Evolutionary conservation across 2,888 invertebrate genomes (phyloP), one percentile per base, ranked within the genome.

Genomic region (Automeris io): DNA sequence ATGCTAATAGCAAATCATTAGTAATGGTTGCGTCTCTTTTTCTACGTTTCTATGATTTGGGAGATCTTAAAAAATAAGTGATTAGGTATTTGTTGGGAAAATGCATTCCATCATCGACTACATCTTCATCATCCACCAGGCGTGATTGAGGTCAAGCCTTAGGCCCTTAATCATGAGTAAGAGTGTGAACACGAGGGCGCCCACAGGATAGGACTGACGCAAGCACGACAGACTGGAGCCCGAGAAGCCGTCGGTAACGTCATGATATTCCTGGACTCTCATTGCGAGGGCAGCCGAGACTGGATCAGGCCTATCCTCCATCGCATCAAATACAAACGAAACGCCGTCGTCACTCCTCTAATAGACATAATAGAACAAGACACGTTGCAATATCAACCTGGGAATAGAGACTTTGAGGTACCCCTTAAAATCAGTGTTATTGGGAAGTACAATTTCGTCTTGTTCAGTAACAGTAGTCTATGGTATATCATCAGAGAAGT

Each of bases 221-320:
- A 94, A 41, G 97, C 97, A 1, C 88, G 97, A 34, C 75, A 95
- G 40, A 91, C 49, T 33, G 97, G 97, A 31, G 96, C 96, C 7
- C 88, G 91, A 43, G 83, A 86, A 19, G 94, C 97, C 3, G 65
- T 59, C 2, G 95, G 93, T 1, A 92, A 95, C 62, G 92, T 93
- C 24, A 70, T 97, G 40, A 87, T 96, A 33, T 96, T 97, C 77
- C 83, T 97, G 41, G 97, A 97, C 81, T 92, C 96, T 0, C 97
- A 97, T 70, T 96, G 96, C 70, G 97, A 97, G 81, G 91, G 89
- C 1, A 89, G 88, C 32, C 63, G 69, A 8, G 90, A 91, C 47
- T 97, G 96, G 96, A 87, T 97, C 40, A 93, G 98, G 63, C 98
- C 98, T 0, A 76, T 99, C 18, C 85, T 98, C 41, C 90, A 94